Evolutionary conservation across 2,888 invertebrate species (phyloP).

Genomic region (Leucophenga montana): DNA sequence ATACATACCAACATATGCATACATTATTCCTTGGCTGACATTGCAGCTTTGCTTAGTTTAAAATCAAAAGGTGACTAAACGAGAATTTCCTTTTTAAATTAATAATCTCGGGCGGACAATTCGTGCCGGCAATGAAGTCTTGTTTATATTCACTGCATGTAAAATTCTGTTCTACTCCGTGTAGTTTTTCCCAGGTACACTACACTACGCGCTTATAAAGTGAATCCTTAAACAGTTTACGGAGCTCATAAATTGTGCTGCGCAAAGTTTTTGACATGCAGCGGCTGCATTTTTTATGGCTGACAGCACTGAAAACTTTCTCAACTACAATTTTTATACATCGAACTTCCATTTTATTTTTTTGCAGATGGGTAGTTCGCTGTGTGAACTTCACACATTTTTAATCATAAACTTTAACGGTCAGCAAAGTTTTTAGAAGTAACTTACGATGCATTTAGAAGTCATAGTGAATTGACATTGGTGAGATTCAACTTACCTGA

Average conservation of each 20-base stretch:
- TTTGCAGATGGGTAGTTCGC: not conserved
- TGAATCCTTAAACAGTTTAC: slow-evolving; percentile 52
- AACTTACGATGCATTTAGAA: not conserved
- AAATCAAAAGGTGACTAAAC: slow-evolving; percentile 71
- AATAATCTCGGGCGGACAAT: slow-evolving; percentile 57
- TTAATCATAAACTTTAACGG: slow-evolving; percentile 41
- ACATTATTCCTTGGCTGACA: not conserved
- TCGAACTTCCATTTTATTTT: slow-evolving; percentile 12
- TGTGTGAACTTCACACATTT: slow-evolving; percentile 12
- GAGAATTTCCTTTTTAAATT: slow-evolving; percentile 72
- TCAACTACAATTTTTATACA: not conserved
- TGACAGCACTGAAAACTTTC: slow-evolving; percentile 22
- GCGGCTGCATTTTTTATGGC: slow-evolving; percentile 50
- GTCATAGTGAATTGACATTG: slow-evolving; percentile 22
- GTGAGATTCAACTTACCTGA: slow-evolving; percentile 27
- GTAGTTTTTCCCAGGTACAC: not conserved
- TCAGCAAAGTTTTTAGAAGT: not conserved
- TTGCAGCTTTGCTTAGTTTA: slow-evolving; percentile 42
- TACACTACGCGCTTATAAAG: slow-evolving; percentile 46
- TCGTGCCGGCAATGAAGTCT: not conserved
- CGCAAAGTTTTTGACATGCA: slow-evolving; percentile 58
- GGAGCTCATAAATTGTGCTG: slow-evolving; percentile 60
- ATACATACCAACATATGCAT: too few species aligned
- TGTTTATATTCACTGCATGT: not conserved
- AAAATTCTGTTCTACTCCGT: not conserved